Evolutionary conservation across 2,888 invertebrate genomes (phyloP), one percentile per base, ranked within the genome.

Genomic region (Diarsia rubi): DNA sequence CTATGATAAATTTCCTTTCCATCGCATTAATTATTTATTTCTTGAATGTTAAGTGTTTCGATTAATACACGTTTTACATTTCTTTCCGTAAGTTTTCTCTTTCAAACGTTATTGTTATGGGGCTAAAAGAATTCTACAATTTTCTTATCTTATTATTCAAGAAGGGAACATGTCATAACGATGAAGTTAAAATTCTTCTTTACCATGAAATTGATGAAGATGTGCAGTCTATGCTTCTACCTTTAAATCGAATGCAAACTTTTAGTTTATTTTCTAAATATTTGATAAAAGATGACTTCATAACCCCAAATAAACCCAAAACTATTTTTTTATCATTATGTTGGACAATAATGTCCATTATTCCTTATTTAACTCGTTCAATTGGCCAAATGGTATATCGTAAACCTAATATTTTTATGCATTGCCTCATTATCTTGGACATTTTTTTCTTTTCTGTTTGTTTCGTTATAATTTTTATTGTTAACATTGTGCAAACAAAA

Each of bases 241-340:
- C 70, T 42, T 54, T 71, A 42, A 71, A 71, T 54, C 6, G 54
- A 11, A 49, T 73, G 73, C 74, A 60, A n/a, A 44, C 9, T 24
- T 21, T 60, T 11, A 2, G 60, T 27, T 73, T 73, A 0, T 44
- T 24, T 1, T 8, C 60, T 6, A 73, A 73, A 44, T 73, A 73
- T 73, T 60, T 44, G n/a, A 60, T 60, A 11, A 60, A 73, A 73
- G 0, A 21, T 49, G 27, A 73, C 49, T 60, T n/a, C 3, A 60
- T 73, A 44, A 31, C 60, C 5, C 42, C 49, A 21, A 73, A 73
- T 60, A 73, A 62, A 14, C 8, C 27, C 2, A 31, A 16, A 14
- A 44, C 24, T 0, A 60, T 27, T 1, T 16, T 44, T 16, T 8
- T 73, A 12, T 60, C 73, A 31, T 2, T 73, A 12, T 24, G 14